Evolutionary conservation across 2,113 vertebrate genomes (phyloP).

Genomic region (Heptranchias perlo): DNA sequence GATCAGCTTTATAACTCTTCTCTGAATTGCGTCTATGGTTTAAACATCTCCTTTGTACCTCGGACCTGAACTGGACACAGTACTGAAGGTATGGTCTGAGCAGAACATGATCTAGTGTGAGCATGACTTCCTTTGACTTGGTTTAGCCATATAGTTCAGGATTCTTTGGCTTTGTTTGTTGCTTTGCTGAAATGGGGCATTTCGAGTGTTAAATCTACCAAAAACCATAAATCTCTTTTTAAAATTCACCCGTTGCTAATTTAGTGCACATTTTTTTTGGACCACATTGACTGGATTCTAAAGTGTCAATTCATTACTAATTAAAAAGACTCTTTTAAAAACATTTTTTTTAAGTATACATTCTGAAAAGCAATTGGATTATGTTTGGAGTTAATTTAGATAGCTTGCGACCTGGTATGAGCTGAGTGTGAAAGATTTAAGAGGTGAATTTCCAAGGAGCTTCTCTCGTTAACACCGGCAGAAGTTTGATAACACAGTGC

Average conservation of each 20-base stretch:
- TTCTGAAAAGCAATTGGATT: not conserved
- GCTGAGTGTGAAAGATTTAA: not conserved
- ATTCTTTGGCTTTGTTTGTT: no score
- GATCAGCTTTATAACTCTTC: not conserved
- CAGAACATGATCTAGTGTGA: not conserved
- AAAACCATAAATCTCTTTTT: not conserved
- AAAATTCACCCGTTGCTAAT: not conserved
- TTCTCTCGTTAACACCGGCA: not conserved
- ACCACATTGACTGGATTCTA: no score
- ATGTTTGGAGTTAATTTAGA: not conserved
- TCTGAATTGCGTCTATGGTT: not conserved
- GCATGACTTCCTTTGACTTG: not conserved
- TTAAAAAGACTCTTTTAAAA: no score
- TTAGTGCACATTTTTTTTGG: not conserved
- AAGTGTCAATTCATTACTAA: no score
- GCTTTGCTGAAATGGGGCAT: not conserved
- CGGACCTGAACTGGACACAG: not conserved
- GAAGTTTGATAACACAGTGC: no score
- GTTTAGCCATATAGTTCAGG: not conserved
- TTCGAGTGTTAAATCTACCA: not conserved
- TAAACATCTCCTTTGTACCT: not conserved
- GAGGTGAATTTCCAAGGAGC: not conserved
- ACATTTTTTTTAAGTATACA: no score
- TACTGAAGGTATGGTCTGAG: not conserved
- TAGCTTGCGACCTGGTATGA: not conserved